Evolutionary conservation across 2,113 vertebrate species (phyloP).

Genomic region (Recurvirostra avosetta): DNA sequence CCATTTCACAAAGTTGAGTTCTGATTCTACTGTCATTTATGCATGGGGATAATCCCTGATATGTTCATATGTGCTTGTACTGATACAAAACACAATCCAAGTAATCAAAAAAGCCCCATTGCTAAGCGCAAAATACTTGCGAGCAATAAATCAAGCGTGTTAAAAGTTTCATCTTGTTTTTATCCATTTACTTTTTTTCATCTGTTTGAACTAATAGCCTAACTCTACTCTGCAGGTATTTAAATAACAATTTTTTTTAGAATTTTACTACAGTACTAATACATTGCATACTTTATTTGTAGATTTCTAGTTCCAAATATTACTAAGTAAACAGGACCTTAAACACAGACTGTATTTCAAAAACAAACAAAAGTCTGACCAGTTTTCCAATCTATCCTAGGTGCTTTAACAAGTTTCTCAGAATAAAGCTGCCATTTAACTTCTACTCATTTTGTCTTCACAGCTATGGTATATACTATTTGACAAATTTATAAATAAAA

Average conservation of each 20-base stretch:
- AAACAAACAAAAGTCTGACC: background rate
- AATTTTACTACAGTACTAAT: background rate
- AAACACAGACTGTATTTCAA: background rate
- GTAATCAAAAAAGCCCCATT: background rate
- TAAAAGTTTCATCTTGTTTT: background rate
- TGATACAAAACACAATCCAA: background rate
- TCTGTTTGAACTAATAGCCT: background rate
- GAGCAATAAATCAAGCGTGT: background rate
- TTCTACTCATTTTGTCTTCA: background rate
- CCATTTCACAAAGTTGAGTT: background rate
- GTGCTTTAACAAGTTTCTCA: background rate
- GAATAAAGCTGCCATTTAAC: slow-evolving; percentile 22
- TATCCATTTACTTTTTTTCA: background rate
- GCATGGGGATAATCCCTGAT: background rate
- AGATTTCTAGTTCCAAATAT: background rate
- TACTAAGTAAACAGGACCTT: background rate
- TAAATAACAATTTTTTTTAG: background rate
- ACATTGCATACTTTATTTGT: background rate
- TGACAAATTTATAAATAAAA: background rate
- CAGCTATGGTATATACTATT: background rate
- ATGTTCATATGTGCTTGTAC: background rate
- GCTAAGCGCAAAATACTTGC: background rate
- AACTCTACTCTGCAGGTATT: background rate
- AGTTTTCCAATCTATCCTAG: background rate
- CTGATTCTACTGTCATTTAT: background rate